Evolutionary conservation across 2,113 vertebrate species (phyloP), one percentile per base, ranked within the genome.

Genomic region (Serinus canaria): DNA sequence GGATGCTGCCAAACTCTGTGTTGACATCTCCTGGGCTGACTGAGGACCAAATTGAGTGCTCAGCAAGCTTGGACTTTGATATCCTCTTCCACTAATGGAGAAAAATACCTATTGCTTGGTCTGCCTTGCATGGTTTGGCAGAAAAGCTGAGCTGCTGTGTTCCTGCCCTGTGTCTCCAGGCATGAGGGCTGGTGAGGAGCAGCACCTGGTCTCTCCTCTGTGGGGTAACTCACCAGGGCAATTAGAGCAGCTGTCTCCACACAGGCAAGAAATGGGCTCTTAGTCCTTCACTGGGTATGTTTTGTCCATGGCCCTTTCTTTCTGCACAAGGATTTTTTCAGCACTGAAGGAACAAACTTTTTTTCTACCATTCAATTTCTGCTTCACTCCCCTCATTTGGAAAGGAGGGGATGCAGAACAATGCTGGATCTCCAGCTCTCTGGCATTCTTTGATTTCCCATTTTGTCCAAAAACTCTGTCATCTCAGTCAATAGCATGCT

Each of bases 361-460:
- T 33, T 33, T 37, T 3, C 15, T 91, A 8, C 68, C 89, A 92
- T 90, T 83, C 83, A 52, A n/a, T 90, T 77, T 82, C 53, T 90
- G 47, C 27, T 70, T 91, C 37, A 4, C 52, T 68, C 59, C 39
- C 37, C 18, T 81, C 46, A 33, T 96, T 89, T 93, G 83, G 73
- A 83, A 72, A 49, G 27, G 77, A 83, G 33, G 14, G 39, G 74
- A 82, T 50, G 59, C 72, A 85, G 74, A 83, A 70, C 73, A 63
- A 69, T 28, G 74, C 49, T 94, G 46, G 37, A 14, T 66, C 75
- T 74, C 46, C 84, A 89, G 72, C 83, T 96, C 62, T 62, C 70
- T 64, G 66, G 44, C 47, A 70, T 82, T 72, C 83, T 97, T 97
- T 97, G 73, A 93, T 97, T 97, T 96, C 83, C 68, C 11, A 31